Evolutionary conservation across 2,888 invertebrate species (phyloP), one percentile per base, ranked within the genome.

Genomic region (Epirrhoe tristata): DNA sequence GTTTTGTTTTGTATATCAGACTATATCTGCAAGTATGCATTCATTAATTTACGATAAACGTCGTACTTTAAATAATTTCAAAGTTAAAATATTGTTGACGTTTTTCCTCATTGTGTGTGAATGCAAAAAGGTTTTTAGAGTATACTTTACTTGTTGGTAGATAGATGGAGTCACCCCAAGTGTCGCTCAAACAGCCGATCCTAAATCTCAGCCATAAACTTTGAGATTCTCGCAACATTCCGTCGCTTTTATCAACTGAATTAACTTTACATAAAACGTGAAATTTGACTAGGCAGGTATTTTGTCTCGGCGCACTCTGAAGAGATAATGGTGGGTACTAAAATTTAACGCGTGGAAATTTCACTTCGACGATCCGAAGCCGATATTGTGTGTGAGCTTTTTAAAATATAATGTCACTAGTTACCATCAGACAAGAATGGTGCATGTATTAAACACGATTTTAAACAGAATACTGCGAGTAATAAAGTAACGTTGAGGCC

Each of bases 211-310:
- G 55, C 59, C 58, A 67, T 67, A 67, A 67, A 67, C 63, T 62
- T 52, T 39, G 64, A 56, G 63, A 67, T 63, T 63, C 67, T 52
- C 69, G 71, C 64, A 69, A 70, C 69, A 71, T 64, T 71, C 65
- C 69, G 63, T 68, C 70, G 62, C 69, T 59, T 70, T 73, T 70
- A 73, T 70, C 67, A 67, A 67, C 68, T 69, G 71, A 74, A 72
- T 74, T 69, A 69, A 70, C 68, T 74, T 71, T 58, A 71, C 72
- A 71, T 75, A 75, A 76, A 77, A 77, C 77, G 76, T 79, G 51
- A 53, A 77, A 81, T 78, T 80, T 78, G 79, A 77, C 61, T 67
- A 70, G 72, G 71, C 81, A 78, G 80, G 80, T 80, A 81, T 81
- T 81, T 79, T 81, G 79, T 83, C 78, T 82, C 58, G 66, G 34